Percentiles rank a stretch among this genome's conserved stretches.
Conservation (phyloP, 2,888 invertebrate genomes). For the Isotomurus palustris region DNA sequence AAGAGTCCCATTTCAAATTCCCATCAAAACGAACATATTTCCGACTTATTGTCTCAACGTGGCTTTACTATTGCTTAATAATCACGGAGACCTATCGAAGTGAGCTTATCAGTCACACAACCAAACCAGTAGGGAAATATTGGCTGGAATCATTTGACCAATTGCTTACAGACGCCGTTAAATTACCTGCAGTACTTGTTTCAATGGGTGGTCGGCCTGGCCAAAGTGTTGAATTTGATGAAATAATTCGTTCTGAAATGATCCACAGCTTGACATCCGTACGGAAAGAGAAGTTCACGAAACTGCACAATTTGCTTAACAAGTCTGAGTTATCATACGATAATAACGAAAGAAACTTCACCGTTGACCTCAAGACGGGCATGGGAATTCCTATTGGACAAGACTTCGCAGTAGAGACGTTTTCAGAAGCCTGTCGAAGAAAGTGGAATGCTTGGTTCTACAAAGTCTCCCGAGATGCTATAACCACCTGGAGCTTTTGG, state of each 20-base stretch:
- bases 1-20: not conserved
- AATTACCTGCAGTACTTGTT: not conserved
- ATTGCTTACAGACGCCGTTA: not conserved
- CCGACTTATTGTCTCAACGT: not conserved
- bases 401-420: not conserved
- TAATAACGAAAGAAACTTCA: too few species aligned
- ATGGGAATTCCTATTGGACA: not conserved
- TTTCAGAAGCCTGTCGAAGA: not conserved
- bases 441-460: not conserved
- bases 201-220: too few species aligned
- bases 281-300: not conserved
- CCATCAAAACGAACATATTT: not conserved
- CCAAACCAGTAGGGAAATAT: not conserved
- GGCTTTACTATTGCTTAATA: not conserved
- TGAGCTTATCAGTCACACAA: not conserved
- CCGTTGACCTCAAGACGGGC: too few species aligned
- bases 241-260: not conserved
- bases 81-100: not conserved
- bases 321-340: too few species aligned
- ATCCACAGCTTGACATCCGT: not conserved
- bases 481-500: not conserved
- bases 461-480: not conserved
- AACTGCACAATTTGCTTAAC: not conserved
- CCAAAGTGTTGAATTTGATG: not conserved
- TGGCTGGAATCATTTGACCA: not conserved